A percentile compares a stretch with the other conserved stretches of the same genome.
These are phyloP conservation scores for Oceanites oceanicus DNA, from an alignment of 2,113 vertebrate species.

Conservation along the genomic window DNA sequence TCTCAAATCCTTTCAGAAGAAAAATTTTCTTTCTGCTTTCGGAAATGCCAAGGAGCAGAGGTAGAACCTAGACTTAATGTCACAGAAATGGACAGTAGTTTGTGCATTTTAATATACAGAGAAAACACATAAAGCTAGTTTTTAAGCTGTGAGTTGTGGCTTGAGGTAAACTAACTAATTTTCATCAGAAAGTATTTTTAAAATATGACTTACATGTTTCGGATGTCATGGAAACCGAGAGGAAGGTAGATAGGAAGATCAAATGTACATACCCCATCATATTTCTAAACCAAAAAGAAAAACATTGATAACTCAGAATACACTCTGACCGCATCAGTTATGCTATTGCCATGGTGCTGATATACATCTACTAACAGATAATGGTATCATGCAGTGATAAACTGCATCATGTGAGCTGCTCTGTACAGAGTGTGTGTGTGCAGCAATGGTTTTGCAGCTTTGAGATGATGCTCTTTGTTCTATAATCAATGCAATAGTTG, in stretches of 20 bases:
- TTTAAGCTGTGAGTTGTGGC: neutral
- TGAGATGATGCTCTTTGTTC: neutral
- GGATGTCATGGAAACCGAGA: neutral
- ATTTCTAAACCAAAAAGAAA: conserved; percentile 2
- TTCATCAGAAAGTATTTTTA: neutral
- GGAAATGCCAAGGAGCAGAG: neutral
- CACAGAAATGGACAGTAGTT: neutral
- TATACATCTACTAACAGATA: neutral
- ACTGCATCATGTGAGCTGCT: neutral
- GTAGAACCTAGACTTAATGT: neutral
- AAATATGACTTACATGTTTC: conserved; percentile 42
- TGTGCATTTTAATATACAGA: neutral
- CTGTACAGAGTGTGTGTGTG: neutral
- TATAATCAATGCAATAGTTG: neutral
- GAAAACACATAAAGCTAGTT: neutral
- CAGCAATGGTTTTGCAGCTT: neutral
- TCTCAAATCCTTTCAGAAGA: neutral
- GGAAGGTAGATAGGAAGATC: conserved; percentile 9
- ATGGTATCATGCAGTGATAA: neutral
- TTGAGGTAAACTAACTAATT: neutral
- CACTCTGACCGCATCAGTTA: neutral
- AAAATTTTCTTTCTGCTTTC: neutral
- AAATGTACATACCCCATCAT: neutral
- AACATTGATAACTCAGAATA: neutral
- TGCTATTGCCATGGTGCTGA: neutral